Evolutionary conservation across 2,888 invertebrate species (phyloP).

Genomic region (Beris morrisii): DNA sequence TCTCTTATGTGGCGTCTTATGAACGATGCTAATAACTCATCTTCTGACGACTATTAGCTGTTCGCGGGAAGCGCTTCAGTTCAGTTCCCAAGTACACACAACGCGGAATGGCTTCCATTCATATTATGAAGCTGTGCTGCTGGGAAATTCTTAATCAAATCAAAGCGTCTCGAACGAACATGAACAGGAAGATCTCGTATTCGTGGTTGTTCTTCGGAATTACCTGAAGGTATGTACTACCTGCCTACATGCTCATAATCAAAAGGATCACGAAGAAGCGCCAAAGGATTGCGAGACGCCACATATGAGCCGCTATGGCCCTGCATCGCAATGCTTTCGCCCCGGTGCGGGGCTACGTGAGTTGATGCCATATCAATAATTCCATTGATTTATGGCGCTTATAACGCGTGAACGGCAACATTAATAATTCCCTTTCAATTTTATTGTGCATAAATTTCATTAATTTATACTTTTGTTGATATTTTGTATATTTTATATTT

Average conservation of each 20-base stretch:
- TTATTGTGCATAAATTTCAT: constrained; percentile 58
- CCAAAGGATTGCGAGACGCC: constrained; percentile 28
- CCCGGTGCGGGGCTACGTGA: constrained; percentile 32
- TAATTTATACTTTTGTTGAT: constrained; percentile 58
- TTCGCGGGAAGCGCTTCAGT: constrained; percentile 13
- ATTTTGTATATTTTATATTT: constrained; percentile 41
- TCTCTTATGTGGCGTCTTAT: neutral
- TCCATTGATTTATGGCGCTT: constrained; percentile 55
- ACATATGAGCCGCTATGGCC: constrained; percentile 9
- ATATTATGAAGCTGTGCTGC: too few relatives aligned
- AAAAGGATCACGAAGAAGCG: constrained; percentile 34
- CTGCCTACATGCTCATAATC: constrained; percentile 18
- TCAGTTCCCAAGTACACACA: too few relatives aligned
- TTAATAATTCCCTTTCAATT: constrained; percentile 58
- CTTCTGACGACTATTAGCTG: constrained; percentile 21
- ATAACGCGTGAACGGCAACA: constrained; percentile 58
- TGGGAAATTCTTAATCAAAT: constrained; percentile 8
- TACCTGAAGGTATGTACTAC: neutral
- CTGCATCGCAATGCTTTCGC: neutral
- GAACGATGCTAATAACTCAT: constrained; percentile 21
- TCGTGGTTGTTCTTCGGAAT: constrained; percentile 15
- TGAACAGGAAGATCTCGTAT: constrained; percentile 10
- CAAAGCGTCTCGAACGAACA: constrained; percentile 1
- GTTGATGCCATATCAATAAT: constrained; percentile 41
- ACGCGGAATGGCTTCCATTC: too few relatives aligned